These are phyloP conservation scores for Falcunculus frontatus DNA, from an alignment of 2,113 vertebrate species.

Conservation along the genomic window DNA sequence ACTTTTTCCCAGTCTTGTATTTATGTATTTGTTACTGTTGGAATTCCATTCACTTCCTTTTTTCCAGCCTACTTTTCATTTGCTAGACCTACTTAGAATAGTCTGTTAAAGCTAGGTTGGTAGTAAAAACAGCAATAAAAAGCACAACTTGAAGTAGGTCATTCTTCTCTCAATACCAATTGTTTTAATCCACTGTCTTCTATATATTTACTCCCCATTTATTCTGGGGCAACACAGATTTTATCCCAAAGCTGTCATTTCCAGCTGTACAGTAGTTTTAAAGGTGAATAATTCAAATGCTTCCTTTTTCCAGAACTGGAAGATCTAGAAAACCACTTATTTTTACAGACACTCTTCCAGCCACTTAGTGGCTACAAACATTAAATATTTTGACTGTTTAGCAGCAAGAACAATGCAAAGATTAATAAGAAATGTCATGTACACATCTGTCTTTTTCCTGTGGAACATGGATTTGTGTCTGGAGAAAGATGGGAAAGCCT, in stretches of 20 bases:
- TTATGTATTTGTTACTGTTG: constrained; percentile 12
- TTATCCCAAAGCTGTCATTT: background rate
- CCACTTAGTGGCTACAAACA: constrained; percentile 1
- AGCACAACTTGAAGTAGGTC: background rate
- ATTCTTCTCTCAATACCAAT: background rate
- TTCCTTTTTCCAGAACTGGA: background rate
- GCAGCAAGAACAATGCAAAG: background rate
- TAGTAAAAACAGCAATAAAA: background rate
- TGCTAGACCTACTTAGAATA: background rate
- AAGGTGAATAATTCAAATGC: background rate
- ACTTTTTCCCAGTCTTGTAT: background rate
- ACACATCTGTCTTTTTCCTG: background rate
- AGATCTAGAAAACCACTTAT: constrained; percentile 7
- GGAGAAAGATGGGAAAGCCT: background rate
- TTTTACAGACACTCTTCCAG: constrained; percentile 33
- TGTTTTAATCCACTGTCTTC: background rate
- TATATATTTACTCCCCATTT: background rate
- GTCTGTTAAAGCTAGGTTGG: background rate
- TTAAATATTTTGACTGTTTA: constrained; percentile 9
- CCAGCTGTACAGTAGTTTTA: constrained; percentile 32
- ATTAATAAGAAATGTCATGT: background rate
- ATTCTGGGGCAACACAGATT: background rate
- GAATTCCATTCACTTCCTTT: constrained; percentile 29
- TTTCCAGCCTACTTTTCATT: background rate
- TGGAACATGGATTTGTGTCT: background rate